These are phyloP conservation scores for Ichneumoninae sp. DNA, from an alignment of 2,888 invertebrate species.

Conservation along the genomic window DNA sequence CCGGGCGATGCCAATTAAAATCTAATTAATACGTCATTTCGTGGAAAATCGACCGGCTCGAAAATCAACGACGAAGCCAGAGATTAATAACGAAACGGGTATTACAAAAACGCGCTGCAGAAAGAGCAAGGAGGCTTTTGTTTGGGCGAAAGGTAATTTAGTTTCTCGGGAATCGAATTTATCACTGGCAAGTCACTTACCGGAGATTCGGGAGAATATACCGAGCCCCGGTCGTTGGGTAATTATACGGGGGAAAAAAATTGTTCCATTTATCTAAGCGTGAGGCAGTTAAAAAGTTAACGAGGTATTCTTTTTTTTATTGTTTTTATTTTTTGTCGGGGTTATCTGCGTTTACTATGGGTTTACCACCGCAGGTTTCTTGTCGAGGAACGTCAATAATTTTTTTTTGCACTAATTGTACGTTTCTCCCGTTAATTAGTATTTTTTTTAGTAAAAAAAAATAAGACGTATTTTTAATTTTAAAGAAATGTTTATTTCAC, in stretches of 20 bases:
- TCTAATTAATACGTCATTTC: background rate
- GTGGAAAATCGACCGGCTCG: background rate
- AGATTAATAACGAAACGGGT: conserved; percentile 6
- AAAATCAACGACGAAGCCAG: background rate
- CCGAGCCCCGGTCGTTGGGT: conserved; percentile 16
- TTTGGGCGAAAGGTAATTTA: conserved; percentile 51
- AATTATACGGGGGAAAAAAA: conserved; percentile 60
- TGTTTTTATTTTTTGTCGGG: conserved; percentile 18
- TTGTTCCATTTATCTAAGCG: conserved; percentile 62
- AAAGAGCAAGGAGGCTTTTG: conserved; percentile 6
- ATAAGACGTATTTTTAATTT: background rate
- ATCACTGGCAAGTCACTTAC: conserved; percentile 60
- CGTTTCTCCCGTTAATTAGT: background rate
- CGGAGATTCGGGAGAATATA: conserved; percentile 44
- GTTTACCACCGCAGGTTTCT: background rate
- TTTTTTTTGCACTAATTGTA: background rate
- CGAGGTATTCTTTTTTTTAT: conserved; percentile 53
- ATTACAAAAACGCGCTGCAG: background rate
- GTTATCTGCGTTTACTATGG: background rate
- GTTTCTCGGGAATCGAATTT: conserved; percentile 56
- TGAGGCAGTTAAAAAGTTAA: conserved; percentile 59
- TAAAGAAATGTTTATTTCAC: background rate
- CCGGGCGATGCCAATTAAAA: conserved; percentile 7
- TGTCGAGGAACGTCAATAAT: background rate
- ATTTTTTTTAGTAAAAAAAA: background rate